phyloP scores from a whole-genome alignment of 2,888 invertebrate species.

The Xestia sexstrigata region DNA sequence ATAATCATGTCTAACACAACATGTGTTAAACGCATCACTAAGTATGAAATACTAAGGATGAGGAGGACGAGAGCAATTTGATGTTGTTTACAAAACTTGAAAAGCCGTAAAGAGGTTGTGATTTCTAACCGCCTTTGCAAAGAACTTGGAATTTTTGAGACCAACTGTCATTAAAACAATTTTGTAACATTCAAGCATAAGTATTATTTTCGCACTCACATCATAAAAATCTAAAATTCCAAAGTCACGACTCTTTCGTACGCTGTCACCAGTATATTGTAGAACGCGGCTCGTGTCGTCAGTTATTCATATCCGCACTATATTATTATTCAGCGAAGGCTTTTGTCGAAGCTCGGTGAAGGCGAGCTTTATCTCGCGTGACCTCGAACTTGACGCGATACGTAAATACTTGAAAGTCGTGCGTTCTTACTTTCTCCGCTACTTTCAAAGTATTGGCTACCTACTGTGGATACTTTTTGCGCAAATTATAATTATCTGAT shows the following conservation, averaged over 20 bases:
- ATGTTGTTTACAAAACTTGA: not conserved
- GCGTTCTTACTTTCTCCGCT: constrained; percentile 40
- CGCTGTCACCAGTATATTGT: constrained; percentile 1
- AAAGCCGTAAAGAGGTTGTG: not conserved
- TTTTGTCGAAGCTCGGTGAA: constrained; percentile 32
- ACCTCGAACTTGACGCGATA: constrained; percentile 55
- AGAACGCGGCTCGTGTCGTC: constrained; percentile 11
- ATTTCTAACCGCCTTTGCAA: not conserved
- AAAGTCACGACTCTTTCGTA: constrained; percentile 2
- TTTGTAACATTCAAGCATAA: not conserved
- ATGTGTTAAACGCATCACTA: constrained; percentile 7
- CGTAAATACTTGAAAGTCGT: constrained; percentile 53
- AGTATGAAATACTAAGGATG: not conserved
- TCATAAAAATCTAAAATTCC: constrained; percentile 9
- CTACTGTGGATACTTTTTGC: constrained; percentile 15
- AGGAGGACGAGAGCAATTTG: not conserved
- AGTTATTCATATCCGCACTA: constrained; percentile 47
- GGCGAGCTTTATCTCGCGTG: constrained; percentile 40
- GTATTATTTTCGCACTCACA: constrained; percentile 1
- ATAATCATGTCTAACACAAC: constrained; percentile 11
- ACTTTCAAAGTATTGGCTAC: constrained; percentile 46
- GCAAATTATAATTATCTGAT: constrained; percentile 39
- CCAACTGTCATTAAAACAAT: not conserved
- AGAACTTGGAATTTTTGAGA: not conserved
- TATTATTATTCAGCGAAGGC: constrained; percentile 45